Conservation (phyloP, 2,113 vertebrate genomes). For the Sakesphorus luctuosus region DNA sequence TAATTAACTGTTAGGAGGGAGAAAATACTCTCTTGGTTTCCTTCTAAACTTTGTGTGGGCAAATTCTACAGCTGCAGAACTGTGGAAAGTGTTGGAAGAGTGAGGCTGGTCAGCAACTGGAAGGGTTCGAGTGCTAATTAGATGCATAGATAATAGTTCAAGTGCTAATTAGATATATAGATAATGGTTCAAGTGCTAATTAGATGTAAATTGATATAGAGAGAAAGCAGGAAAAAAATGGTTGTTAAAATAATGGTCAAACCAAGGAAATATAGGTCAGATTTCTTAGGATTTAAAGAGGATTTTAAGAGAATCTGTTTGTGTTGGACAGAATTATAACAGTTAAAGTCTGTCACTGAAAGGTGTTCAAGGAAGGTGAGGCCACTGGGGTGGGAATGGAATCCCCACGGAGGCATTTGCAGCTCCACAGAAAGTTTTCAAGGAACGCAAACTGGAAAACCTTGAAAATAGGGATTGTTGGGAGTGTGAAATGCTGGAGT, state of each 20-base stretch:
- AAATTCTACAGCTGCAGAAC: neutral
- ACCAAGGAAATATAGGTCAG: neutral
- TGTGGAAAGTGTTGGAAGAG: neutral
- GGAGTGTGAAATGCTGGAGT: neutral
- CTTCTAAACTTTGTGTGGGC: neutral
- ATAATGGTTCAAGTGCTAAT: neutral
- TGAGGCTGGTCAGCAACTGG: neutral
- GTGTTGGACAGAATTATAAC: neutral
- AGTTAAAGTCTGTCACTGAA: neutral
- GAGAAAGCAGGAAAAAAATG: neutral
- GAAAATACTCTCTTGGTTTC: neutral
- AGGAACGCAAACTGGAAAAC: neutral
- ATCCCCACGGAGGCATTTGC: neutral
- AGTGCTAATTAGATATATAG: neutral
- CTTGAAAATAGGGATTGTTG: neutral
- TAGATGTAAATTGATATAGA: neutral
- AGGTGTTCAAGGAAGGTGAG: neutral
- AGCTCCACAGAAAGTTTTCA: neutral
- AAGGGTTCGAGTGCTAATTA: neutral
- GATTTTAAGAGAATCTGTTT: neutral
- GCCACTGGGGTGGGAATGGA: neutral
- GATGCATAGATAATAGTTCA: neutral
- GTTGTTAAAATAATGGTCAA: neutral
- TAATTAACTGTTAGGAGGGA: neutral
- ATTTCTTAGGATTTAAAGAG: neutral